These are phyloP conservation scores for Agriopis leucophaearia DNA, from an alignment of 2,888 invertebrate species.

Conservation along the genomic window DNA sequence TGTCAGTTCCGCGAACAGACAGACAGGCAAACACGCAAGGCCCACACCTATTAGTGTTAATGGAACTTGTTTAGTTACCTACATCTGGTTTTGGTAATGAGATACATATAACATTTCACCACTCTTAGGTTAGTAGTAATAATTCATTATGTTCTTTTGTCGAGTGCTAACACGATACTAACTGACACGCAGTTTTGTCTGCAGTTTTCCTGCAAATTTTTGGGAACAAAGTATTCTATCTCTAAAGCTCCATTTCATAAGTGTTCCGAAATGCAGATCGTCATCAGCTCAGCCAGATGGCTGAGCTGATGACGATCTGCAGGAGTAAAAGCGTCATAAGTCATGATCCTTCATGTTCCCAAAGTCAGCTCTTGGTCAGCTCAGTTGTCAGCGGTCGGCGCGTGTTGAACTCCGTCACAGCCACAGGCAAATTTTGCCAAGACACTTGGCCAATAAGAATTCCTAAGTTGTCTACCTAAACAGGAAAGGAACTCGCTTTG, in stretches of 20 bases:
- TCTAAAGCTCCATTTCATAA: too few relatives aligned
- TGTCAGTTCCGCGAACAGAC: conserved; percentile 40
- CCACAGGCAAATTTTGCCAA: conserved; percentile 39
- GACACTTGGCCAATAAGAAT: background rate
- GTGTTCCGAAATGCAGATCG: too few relatives aligned
- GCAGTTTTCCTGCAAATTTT: too few relatives aligned
- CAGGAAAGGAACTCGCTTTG: background rate
- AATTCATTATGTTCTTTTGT: background rate
- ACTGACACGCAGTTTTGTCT: too few relatives aligned
- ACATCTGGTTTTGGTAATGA: conserved; percentile 17
- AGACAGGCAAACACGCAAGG: conserved; percentile 39
- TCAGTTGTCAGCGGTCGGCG: background rate
- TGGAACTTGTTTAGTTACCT: conserved; percentile 35
- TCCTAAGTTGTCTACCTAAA: background rate
- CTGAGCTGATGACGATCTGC: too few relatives aligned
- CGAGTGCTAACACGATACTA: background rate
- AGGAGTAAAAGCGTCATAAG: too few relatives aligned
- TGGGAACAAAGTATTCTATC: too few relatives aligned
- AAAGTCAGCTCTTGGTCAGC: background rate
- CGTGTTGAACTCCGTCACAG: conserved; percentile 56
- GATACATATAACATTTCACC: conserved; percentile 16
- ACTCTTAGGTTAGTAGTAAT: background rate
- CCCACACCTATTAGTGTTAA: conserved; percentile 24
- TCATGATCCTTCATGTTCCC: too few relatives aligned
- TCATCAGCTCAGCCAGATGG: too few relatives aligned